phyloP scores from a whole-genome alignment of 2,797 vertebrate species.

The Lycodopsis pacificus region DNA sequence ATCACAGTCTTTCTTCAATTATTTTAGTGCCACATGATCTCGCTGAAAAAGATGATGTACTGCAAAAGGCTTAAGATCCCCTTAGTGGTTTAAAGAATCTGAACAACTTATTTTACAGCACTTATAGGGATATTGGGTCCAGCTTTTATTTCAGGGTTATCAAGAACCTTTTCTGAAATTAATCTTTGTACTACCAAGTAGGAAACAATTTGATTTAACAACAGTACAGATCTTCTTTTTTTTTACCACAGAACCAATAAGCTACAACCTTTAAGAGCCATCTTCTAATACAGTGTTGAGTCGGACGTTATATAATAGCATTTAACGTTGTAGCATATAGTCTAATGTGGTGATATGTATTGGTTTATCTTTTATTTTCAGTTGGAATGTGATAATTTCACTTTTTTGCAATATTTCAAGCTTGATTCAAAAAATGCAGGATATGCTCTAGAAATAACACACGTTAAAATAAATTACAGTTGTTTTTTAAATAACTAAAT shows the following conservation, averaged over 20 bases:
- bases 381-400: not conserved
- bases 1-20: not conserved
- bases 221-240: not conserved
- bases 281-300: not conserved
- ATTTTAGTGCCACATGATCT: not conserved
- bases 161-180: not conserved
- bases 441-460: not conserved
- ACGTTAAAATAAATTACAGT: not conserved
- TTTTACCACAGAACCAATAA: not conserved
- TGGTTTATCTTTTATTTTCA: not conserved
- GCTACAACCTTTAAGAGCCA: not conserved
- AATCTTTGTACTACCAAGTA: not conserved
- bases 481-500: not conserved
- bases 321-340: not conserved
- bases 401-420: not conserved
- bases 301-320: not conserved
- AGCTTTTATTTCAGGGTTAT: not conserved
- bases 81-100: not conserved
- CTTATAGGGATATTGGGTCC: not conserved
- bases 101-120: not conserved
- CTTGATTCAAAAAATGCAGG: not conserved
- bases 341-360: not conserved
- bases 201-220: not conserved
- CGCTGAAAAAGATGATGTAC: not conserved
- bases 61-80: not conserved